These are phyloP conservation scores for Cairina moschata DNA, from an alignment of 2,113 vertebrate species.

Conservation along the genomic window DNA sequence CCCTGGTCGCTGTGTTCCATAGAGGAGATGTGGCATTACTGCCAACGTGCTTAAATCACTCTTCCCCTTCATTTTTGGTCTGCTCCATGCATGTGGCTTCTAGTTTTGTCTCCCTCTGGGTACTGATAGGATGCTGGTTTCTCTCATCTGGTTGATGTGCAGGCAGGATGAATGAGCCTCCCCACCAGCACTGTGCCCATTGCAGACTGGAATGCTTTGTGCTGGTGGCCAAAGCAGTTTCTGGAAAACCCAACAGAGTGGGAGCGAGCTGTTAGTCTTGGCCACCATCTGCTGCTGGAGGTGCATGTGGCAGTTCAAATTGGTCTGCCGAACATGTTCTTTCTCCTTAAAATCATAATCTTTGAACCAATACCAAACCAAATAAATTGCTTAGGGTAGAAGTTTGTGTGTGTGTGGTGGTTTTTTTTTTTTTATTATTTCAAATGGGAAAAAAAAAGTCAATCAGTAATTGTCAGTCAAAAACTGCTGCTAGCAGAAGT, in stretches of 20 bases:
- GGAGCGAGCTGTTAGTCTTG: rapidly evolving
- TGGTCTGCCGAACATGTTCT: neutral
- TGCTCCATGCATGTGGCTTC: rapidly evolving
- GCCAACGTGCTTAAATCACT: neutral
- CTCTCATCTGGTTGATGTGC: neutral
- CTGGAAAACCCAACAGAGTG: neutral
- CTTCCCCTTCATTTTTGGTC: neutral
- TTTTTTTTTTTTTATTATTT: neutral
- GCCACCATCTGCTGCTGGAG: neutral
- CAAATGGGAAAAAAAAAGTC: neutral
- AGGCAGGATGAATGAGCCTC: neutral
- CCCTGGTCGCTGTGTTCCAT: neutral
- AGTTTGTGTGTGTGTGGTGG: neutral
- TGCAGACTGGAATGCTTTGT: neutral
- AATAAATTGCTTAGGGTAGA: neutral
- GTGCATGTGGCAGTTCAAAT: neutral
- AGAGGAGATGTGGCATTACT: neutral
- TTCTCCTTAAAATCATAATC: neutral
- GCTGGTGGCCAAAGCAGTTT: neutral
- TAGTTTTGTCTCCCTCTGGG: neutral
- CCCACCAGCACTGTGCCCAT: rapidly evolving
- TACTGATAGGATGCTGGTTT: rapidly evolving
- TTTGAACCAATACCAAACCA: neutral
- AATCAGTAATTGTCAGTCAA: neutral
- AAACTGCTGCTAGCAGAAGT: neutral